Evolutionary conservation across 2,888 invertebrate genomes (phyloP), one percentile per base, ranked within the genome.

Genomic region (Dynastes grantii): DNA sequence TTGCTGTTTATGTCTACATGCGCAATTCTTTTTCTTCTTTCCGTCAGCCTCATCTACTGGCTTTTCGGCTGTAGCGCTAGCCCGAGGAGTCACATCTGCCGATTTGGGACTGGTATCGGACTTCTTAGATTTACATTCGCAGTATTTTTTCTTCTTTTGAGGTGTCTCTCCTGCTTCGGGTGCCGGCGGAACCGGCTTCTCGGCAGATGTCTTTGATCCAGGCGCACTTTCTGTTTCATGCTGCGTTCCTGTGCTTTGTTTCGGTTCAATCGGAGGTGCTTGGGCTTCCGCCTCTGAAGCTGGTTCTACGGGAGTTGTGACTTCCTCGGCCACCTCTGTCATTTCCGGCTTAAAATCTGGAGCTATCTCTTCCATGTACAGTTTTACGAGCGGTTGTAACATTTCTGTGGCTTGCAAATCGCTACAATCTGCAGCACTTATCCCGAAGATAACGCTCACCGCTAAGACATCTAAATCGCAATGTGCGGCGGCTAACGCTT

Each of bases 361-460:
- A 45, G 76, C 37, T n/a, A 73, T 5, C 11, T 11, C 51, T 51
- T 32, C 51, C 2, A 51, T 51, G 27, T 49, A 45, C 13, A 71
- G 53, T 3, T 53, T 51, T 9, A 77, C 4, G 49, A 76, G 67
- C 37, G 61, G 63, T 51, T 49, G 13, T 16, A 79, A 27, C 16
- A 29, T 5, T 9, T 5, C 1, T 22, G 22, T 27, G 13, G 16
- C 67, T 6, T 77, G 16, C 13, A 13, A 13, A 51, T 29, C 27
- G 3, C 2, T 51, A 45, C 83, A 84, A 8, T 80, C 79, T 8
- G 78, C 32, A 29, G 81, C 79, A 32, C 82, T 81, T 40, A 78
- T 76, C 89, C 98, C 98, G 45, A 98, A 97, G 84, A 98, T 95
- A 75, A 98, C 91, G 79, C 97, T 96, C 86, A 98, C 92, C 0